Evolutionary conservation across 2,888 invertebrate species (phyloP).

Genomic region (Nycteola revayana): DNA sequence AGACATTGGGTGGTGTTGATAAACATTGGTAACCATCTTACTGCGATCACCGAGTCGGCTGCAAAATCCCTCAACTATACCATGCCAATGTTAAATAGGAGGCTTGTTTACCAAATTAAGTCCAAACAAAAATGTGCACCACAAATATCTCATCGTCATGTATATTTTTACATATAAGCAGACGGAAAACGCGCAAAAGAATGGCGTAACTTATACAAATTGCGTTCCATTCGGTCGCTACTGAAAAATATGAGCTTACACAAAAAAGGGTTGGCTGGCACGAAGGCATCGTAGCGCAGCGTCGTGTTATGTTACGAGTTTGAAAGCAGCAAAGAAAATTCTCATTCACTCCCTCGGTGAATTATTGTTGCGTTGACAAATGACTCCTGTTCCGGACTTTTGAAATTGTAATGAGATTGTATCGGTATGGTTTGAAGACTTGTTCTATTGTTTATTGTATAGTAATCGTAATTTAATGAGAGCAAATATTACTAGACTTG

Average conservation of each 20-base stretch:
- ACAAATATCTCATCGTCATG: conserved; percentile 24
- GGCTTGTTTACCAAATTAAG: no score
- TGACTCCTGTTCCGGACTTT: conserved; percentile 32
- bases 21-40: no score
- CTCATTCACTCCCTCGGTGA: conserved; percentile 33
- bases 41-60: no score
- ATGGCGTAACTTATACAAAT: conserved; percentile 55
- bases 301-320: conserved; percentile 56
- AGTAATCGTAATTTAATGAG: no score
- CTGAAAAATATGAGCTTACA: conserved; percentile 61
- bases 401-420: conserved; percentile 20
- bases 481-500: no score
- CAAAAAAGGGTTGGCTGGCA: conserved; percentile 52
- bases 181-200: conserved; percentile 25
- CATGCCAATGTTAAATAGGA: no score
- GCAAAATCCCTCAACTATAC: no score
- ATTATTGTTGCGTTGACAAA: conserved; percentile 58
- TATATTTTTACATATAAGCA: conserved; percentile 13
- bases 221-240: conserved; percentile 54
- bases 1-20: no score
- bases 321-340: conserved; percentile 43
- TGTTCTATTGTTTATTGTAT: no score
- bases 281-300: conserved; percentile 40
- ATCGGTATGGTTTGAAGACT: no score
- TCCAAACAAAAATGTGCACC: no score